A percentile compares a stretch with the other conserved stretches of the same genome.
These are phyloP conservation scores for Notothenia coriiceps DNA, from an alignment of 2,113 vertebrate species.

Conservation along the genomic window DNA sequence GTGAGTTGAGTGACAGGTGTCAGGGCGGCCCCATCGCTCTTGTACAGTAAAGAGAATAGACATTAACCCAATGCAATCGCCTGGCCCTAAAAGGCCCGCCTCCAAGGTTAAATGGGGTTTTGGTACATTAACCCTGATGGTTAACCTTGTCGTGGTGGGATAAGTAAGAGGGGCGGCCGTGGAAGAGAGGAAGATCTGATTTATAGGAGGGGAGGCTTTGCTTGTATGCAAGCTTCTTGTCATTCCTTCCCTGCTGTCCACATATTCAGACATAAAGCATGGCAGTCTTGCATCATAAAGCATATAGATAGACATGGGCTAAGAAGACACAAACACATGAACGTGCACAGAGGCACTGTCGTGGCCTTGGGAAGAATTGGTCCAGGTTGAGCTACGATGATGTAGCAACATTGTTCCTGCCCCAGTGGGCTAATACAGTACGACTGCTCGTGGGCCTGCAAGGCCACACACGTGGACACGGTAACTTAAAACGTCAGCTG, in stretches of 20 bases:
- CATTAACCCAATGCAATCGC: constrained; percentile 40
- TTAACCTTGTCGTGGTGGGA: constrained; percentile 44
- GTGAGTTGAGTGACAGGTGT: constrained; percentile 51
- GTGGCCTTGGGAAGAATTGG: constrained; percentile 51
- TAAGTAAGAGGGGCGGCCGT: constrained; percentile 12
- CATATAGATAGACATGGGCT: constrained; percentile 1
- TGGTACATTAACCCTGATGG: constrained; percentile 67
- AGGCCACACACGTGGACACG: constrained; percentile 36
- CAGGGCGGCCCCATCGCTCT: constrained; percentile 15
- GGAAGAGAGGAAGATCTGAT: constrained; percentile 35
- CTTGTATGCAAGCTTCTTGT: constrained; percentile 1
- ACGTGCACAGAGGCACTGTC: background rate
- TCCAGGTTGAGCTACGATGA: constrained; percentile 44
- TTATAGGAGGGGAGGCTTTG: constrained; percentile 25
- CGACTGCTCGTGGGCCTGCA: constrained; percentile 45
- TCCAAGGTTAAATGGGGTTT: constrained; percentile 67
- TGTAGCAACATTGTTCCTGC: constrained; percentile 10
- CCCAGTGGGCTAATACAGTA: constrained; percentile 44
- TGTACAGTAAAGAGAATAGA: constrained; percentile 37
- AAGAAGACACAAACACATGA: constrained; percentile 27
- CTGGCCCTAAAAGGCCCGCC: constrained; percentile 16
- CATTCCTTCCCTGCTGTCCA: background rate
- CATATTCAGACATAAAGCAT: constrained; percentile 45
- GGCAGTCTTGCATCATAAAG: constrained; percentile 48
- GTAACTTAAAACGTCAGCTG: constrained; percentile 58